Evolutionary conservation across 1,140 invertebrate genomes (phyloP).

Genomic region (Drosophila kikkawai): DNA sequence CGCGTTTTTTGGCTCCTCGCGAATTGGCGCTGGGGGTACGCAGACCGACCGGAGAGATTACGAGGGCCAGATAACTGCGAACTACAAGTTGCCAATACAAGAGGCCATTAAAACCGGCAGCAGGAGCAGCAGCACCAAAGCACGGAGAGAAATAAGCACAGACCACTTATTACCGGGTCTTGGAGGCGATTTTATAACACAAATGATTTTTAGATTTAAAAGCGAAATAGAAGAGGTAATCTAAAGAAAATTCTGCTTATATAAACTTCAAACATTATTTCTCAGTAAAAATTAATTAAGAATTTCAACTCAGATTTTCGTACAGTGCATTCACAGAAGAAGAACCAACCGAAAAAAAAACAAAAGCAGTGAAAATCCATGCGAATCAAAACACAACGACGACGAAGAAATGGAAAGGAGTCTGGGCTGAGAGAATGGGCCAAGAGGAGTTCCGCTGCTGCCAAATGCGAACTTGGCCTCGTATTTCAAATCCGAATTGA

Average conservation of each 20-base stretch:
- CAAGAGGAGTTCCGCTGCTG: slow-evolving; percentile 44
- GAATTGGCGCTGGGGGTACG: slow-evolving; percentile 73
- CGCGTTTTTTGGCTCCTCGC: slow-evolving; percentile 45
- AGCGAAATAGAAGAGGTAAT: not conserved
- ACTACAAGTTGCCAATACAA: slow-evolving; percentile 84
- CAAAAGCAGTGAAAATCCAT: slow-evolving; percentile 50
- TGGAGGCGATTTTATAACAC: not conserved
- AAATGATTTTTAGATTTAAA: not conserved
- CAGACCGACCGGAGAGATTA: slow-evolving; percentile 73
- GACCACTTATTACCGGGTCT: not conserved
- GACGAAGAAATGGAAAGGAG: slow-evolving; percentile 47
- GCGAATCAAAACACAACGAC: slow-evolving; percentile 21
- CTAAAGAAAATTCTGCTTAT: too few relatives aligned
- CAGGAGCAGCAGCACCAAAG: slow-evolving; percentile 35
- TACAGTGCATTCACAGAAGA: slow-evolving; percentile 8
- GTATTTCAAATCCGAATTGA: slow-evolving; percentile 70
- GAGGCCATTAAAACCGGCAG: slow-evolving; percentile 81
- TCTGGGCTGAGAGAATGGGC: slow-evolving; percentile 35
- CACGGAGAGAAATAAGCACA: slow-evolving; percentile 6
- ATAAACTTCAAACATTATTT: too few relatives aligned
- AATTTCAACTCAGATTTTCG: not conserved
- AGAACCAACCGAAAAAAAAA: slow-evolving; percentile 9
- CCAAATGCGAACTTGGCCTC: slow-evolving; percentile 59
- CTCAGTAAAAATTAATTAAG: slow-evolving; percentile 16
- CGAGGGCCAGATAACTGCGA: slow-evolving; percentile 81